Evolutionary conservation across 2,113 vertebrate species (phyloP), one percentile per base, ranked within the genome.

Genomic region (Hyaena hyaena): DNA sequence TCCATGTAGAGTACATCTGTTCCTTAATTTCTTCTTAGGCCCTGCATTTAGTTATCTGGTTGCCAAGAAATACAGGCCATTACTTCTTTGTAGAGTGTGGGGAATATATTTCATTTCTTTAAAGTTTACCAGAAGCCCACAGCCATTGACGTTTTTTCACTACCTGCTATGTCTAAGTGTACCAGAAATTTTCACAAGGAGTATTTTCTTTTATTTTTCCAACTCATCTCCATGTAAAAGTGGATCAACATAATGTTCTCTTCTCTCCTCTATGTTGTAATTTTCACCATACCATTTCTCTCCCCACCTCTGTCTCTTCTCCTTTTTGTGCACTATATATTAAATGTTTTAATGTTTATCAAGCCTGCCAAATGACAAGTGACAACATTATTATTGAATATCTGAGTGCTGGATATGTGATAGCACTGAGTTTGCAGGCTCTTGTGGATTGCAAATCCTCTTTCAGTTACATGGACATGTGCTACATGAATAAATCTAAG

Each of bases 271-370:
- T 39, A 24, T 66, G 39, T 63, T 65, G 55, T 91, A 26, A 65
- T 50, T 93, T 80, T 71, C 85, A 88, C 21, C 43, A 93, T 76
- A 82, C 35, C 10, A 2, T 76, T 43, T 66, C 14, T 73, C 43
- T 28, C 10, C 14, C 68, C 16, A 50, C 7, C 10, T 83, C 35
- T 82, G 1, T 45, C 12, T 89, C 50, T 73, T 77, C 61, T 55
- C 73, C 24, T 84, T 35, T 97, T 83, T 73, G 55, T 24, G 69
- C 48, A 24, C 63, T 90, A 6, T 33, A 55, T 45, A 48, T 19
- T 71, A 80, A 86, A 90, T 61, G 39, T 55, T 86, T 31, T n/a
- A 87, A 61, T 69, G 21, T 92, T 97, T 74, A 69, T 50, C 63
- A 83, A 92, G 15, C 58, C 55, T 94, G 43, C n/a, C 2, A 83